Percentiles rank a stretch among this genome's conserved stretches.
Conservation (phyloP, 2,797 vertebrate species). For the Synaphobranchus kaupii region DNA sequence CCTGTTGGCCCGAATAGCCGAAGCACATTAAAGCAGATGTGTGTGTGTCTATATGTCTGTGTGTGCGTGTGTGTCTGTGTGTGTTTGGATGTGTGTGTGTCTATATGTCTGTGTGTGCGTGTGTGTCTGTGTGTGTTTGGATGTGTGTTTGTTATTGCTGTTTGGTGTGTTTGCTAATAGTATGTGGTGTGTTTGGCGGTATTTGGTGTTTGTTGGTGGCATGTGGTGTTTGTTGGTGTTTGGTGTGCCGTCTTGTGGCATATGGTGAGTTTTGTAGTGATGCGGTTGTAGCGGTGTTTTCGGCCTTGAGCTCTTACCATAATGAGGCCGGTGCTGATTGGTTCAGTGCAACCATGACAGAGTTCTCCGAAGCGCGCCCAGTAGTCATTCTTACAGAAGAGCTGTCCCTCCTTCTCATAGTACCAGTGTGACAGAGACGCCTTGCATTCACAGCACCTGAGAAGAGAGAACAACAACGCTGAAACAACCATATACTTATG, state of each 20-base stretch:
- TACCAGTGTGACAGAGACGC: slow-evolving; percentile 92
- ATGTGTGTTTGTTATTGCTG: neutral
- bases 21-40: neutral
- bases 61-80: neutral
- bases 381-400: slow-evolving; percentile 98
- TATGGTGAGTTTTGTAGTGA: neutral
- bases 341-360: slow-evolving; percentile 93
- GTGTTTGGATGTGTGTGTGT: neutral
- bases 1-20: neutral
- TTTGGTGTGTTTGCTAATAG: neutral
- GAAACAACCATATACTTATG: neutral
- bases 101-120: neutral
- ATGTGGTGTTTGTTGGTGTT: slow-evolving; percentile 42
- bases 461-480: neutral
- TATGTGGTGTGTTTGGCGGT: neutral
- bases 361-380: slow-evolving; percentile 91
- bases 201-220: neutral
- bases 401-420: slow-evolving; percentile 94
- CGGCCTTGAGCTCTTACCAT: slow-evolving; percentile 80
- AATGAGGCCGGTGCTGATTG: slow-evolving; percentile 93
- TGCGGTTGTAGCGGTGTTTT: slow-evolving; percentile 6
- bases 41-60: slow-evolving; percentile 11
- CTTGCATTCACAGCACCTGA: slow-evolving; percentile 91
- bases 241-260: neutral
- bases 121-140: neutral